Conservation (phyloP, 1,140 invertebrate species). For the Pygmarrhopalites habei region DNA sequence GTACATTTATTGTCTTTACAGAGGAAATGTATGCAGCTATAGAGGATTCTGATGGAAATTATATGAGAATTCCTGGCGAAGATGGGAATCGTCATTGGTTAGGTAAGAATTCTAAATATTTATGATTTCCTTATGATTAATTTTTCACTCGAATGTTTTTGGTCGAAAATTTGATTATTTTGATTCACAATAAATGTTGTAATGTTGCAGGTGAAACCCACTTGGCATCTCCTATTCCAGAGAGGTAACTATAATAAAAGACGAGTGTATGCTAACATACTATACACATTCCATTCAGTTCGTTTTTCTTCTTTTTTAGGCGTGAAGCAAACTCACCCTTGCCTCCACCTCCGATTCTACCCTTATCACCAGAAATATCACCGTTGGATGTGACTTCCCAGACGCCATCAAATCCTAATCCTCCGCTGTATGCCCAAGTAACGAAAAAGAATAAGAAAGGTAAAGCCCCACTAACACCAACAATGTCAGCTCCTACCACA, state of each 20-base stretch:
- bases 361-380: neutral
- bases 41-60: conserved; percentile 38
- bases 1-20: conserved; percentile 13
- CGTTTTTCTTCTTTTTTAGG: too few species aligned
- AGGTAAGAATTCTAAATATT: too few species aligned
- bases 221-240: conserved; percentile 31
- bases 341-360: conserved; percentile 33
- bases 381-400: too few species aligned
- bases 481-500: neutral
- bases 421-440: conserved; percentile 37
- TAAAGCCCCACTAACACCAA: conserved; percentile 35
- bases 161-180: too few species aligned
- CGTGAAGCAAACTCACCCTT: conserved; percentile 38
- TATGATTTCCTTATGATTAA: too few species aligned
- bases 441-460: conserved; percentile 34
- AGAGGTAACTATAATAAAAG: too few species aligned
- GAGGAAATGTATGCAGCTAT: conserved; percentile 40
- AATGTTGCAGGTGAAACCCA: neutral
- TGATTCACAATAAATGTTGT: too few species aligned
- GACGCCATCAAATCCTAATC: neutral
- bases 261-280: too few species aligned
- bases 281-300: too few species aligned
- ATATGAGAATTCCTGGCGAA: conserved; percentile 33
- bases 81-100: conserved; percentile 22
- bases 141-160: too few species aligned